Evolutionary conservation across 2,797 vertebrate species (phyloP).

Genomic region (Paguma larvata): DNA sequence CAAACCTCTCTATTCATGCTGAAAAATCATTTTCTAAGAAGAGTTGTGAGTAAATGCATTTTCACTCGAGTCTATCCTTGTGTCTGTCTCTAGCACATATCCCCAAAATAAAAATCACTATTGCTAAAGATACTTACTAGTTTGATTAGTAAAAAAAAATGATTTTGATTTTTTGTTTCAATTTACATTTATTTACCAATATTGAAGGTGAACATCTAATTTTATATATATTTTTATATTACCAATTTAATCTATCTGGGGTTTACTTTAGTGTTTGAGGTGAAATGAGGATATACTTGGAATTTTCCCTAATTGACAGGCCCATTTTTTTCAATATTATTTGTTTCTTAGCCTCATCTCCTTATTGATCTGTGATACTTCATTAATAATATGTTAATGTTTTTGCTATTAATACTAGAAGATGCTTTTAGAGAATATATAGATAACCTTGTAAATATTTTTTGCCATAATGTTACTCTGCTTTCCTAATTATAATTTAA

Average conservation of each 20-base stretch:
- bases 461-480: neutral
- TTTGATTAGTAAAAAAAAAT: slow-evolving; percentile 1
- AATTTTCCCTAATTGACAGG: neutral
- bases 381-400: neutral
- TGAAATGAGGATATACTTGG: neutral
- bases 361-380: neutral
- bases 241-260: neutral
- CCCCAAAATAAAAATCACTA: neutral
- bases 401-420: neutral
- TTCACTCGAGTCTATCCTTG: neutral
- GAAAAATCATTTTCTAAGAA: slow-evolving; percentile 45
- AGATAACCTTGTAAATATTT: neutral
- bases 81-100: neutral
- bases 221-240: slow-evolving; percentile 49
- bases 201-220: neutral
- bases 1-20: neutral
- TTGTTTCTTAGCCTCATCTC: neutral
- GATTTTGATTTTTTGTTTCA: slow-evolving; percentile 9
- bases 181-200: slow-evolving; percentile 5
- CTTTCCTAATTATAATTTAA: neutral
- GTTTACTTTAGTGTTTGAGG: neutral
- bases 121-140: neutral
- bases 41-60: neutral
- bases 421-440: neutral
- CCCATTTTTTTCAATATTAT: neutral